Percentiles rank a stretch among this genome's conserved stretches.
phyloP scores from a whole-genome alignment of 2,888 invertebrate genomes.

The Megamerina dolium region DNA sequence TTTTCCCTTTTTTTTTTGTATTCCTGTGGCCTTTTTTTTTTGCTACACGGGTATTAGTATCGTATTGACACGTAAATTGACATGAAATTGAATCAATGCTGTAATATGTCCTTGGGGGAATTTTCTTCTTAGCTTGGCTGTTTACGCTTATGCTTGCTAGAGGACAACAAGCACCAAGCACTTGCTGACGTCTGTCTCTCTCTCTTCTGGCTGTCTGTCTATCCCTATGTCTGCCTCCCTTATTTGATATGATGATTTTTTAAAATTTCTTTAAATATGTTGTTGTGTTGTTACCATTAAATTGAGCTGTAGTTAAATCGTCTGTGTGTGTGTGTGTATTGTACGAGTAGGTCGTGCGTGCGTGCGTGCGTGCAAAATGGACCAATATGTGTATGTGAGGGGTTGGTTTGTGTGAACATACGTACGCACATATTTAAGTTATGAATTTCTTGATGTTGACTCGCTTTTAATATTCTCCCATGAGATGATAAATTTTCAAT shows the following conservation, averaged over 20 bases:
- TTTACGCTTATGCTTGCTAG: constrained; percentile 15
- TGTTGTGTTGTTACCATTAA: constrained; percentile 35
- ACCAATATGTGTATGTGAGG: not conserved
- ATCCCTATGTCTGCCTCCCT: no score
- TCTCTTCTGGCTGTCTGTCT: constrained; percentile 15
- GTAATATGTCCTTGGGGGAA: constrained; percentile 47
- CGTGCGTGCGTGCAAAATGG: constrained; percentile 10
- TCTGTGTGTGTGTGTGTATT: no score
- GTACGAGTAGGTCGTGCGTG: no score
- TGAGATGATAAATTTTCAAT: constrained; percentile 16
- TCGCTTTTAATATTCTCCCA: constrained; percentile 2
- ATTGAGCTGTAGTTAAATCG: constrained; percentile 33
- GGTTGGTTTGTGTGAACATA: not conserved
- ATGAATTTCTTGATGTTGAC: constrained; percentile 12
- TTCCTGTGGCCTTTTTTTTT: not conserved
- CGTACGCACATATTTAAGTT: constrained; percentile 4
- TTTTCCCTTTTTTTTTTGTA: no score
- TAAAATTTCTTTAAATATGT: constrained; percentile 29
- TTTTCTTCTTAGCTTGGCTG: no score
- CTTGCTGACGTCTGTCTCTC: not conserved
- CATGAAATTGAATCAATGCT: constrained; percentile 51
- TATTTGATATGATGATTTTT: no score
- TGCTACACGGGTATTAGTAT: constrained; percentile 36
- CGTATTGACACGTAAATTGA: constrained; percentile 52
- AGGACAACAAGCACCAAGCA: constrained; percentile 1